These are phyloP conservation scores for Kryphioiulus occultus DNA, from an alignment of 2,888 invertebrate species.

Conservation along the genomic window DNA sequence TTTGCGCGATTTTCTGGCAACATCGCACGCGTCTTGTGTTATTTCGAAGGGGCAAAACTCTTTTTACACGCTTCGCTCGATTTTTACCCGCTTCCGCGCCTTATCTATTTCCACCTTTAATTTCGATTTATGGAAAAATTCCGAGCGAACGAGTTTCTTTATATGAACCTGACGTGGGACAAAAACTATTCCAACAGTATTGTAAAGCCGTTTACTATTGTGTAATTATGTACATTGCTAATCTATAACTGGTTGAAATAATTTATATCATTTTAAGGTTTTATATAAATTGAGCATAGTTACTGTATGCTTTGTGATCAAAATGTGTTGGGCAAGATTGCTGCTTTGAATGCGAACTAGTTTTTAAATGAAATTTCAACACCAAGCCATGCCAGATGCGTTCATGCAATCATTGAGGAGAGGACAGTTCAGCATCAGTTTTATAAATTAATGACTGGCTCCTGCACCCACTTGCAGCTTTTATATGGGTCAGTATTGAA, in stretches of 20 bases:
- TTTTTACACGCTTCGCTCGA: no score
- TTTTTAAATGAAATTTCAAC: neutral
- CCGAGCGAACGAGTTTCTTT: neutral
- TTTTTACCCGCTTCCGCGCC: no score
- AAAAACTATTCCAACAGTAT: neutral
- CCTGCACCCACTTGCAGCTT: neutral
- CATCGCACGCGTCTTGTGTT: no score
- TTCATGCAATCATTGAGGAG: neutral
- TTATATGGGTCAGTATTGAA: no score
- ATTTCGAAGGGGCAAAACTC: no score
- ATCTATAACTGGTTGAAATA: neutral
- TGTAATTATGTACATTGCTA: slow-evolving; percentile 1
- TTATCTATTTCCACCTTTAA: no score
- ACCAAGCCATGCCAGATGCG: neutral
- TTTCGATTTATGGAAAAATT: neutral
- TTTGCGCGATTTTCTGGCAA: no score
- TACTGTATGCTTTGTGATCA: neutral
- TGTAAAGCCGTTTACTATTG: neutral
- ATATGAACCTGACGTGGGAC: neutral
- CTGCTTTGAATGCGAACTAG: neutral
- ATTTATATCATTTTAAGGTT: neutral
- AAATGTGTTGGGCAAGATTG: neutral
- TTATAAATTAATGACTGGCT: neutral
- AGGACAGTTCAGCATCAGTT: neutral
- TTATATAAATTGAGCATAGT: neutral